These are phyloP conservation scores for Psittacula cyanocephala DNA, from an alignment of 2,113 vertebrate species.

Conservation along the genomic window DNA sequence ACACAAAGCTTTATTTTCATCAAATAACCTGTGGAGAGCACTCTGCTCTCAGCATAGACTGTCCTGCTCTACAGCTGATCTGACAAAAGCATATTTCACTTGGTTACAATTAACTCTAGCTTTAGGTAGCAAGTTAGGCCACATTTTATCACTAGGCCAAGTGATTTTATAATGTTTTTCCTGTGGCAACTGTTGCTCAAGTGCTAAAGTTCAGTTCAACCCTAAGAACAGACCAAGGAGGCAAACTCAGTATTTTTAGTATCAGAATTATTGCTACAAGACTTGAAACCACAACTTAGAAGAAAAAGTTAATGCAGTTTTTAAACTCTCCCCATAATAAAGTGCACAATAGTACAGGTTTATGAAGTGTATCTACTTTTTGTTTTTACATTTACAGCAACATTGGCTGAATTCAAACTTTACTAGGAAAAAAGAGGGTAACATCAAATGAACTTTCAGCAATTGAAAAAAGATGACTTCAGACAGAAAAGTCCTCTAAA, in stretches of 20 bases:
- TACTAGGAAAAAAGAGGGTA: background rate
- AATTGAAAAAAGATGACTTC: background rate
- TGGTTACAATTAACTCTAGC: background rate
- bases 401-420: background rate
- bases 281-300: background rate
- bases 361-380: background rate
- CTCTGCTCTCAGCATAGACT: background rate
- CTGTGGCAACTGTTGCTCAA: background rate
- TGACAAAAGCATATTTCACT: background rate
- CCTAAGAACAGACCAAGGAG: background rate
- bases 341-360: background rate
- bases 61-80: background rate
- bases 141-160: background rate
- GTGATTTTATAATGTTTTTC: background rate
- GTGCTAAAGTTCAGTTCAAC: constrained; percentile 24
- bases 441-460: background rate
- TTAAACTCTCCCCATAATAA: background rate
- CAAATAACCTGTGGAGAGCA: background rate
- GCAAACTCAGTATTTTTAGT: background rate
- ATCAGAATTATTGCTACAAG: background rate
- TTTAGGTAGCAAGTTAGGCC: background rate
- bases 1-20: background rate
- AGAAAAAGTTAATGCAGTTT: background rate
- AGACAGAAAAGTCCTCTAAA: background rate
- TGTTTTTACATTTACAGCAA: background rate